Evolutionary conservation across 2,888 invertebrate species (phyloP), one percentile per base, ranked within the genome.

Genomic region (Tricholauxania praeusta): DNA sequence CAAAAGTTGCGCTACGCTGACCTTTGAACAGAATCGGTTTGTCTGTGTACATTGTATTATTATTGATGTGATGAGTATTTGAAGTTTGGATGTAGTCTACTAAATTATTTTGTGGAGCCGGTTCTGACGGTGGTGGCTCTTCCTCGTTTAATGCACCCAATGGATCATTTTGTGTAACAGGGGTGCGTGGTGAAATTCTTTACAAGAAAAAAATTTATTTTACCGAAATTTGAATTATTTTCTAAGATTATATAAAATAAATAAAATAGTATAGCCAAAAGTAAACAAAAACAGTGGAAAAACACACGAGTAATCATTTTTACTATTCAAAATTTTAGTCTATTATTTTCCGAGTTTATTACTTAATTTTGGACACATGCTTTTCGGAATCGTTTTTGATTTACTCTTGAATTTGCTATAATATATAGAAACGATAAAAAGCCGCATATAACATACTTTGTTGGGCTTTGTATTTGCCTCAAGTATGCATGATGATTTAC

Each of bases 111-210:
- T 71, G 75, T 77, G 78, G 39, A 82, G 77, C 12, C 71, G 14
- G 74, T 39, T 39, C 53, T 22, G 12, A 51, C 12, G 59, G 32
- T 55, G 59, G 68, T 51, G 12, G 74, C 3, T 57, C 68, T 60
- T 87, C 86, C 76, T 88, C 88, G 72, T 89, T 87, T 2, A 97
- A 89, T 6, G 96, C 96, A 8, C 97, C 97, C 28, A 97, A 88
- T 0, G 97, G 97, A 88, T 97, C 97, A 86, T 97, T 96, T 82
- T 95, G 92, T 0, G 96, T 94, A 0, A 97, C 96, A 0, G 96
- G 94, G 3, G 96, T 96, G 72, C 96, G 90, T 51, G 92, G 93
- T 0, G 93, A 93, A 64, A 91, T 87, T 82, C 92, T 93, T 39
- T 39, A 22, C 39, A 72, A 49, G 57, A 28, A 28, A 60, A 60